Evolutionary conservation across 2,113 vertebrate genomes (phyloP).

Genomic region (Megatriorchis doriae): DNA sequence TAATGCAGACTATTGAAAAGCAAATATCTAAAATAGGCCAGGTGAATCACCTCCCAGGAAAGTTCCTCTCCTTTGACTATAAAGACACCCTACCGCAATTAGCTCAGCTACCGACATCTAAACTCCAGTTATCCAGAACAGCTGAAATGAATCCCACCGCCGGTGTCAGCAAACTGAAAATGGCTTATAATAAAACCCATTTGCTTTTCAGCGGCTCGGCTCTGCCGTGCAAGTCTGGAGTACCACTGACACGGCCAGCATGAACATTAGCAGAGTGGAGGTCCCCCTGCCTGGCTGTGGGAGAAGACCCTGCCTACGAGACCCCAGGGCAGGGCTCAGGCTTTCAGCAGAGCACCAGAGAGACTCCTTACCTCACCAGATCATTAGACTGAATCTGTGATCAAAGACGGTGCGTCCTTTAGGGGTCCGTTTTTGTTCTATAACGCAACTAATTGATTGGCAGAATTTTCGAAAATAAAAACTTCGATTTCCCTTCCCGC

Average conservation of each 20-base stretch:
- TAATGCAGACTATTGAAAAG: neutral
- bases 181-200: neutral
- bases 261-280: rapidly evolving
- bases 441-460: neutral
- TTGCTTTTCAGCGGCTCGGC: neutral
- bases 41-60: neutral
- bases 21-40: neutral
- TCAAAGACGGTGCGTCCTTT: neutral
- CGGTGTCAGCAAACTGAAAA: conserved; percentile 2
- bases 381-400: neutral
- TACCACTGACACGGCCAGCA: neutral
- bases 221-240: neutral
- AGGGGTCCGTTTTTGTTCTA: neutral
- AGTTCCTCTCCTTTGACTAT: neutral
- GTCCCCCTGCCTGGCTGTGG: neutral
- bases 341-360: neutral
- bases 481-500: neutral
- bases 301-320: neutral
- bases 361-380: neutral
- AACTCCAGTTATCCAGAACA: neutral
- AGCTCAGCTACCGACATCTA: neutral
- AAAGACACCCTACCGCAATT: neutral
- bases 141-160: neutral
- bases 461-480: neutral
- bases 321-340: neutral